Evolutionary conservation across 2,113 vertebrate genomes (phyloP).

Genomic region (Motacilla tschutschensis): DNA sequence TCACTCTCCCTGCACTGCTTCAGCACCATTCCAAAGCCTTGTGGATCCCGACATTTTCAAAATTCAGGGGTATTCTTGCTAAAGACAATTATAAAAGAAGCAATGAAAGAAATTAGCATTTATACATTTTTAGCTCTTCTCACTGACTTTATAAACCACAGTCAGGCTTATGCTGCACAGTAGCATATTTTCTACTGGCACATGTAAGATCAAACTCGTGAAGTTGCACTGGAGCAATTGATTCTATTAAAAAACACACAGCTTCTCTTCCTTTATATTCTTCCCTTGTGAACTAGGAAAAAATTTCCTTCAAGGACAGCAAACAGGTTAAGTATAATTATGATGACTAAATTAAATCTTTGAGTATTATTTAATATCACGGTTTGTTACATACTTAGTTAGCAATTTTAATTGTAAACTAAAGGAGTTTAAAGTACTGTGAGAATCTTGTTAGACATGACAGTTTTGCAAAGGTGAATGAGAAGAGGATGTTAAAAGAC

Average conservation of each 20-base stretch:
- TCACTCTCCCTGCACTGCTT: not conserved
- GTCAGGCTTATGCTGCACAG: not conserved
- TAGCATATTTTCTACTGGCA: slow-evolving; percentile 13
- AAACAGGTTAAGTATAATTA: slow-evolving; percentile 41
- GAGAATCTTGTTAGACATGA: slow-evolving; percentile 47
- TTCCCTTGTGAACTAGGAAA: not conserved
- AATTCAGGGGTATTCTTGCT: slow-evolving; percentile 13
- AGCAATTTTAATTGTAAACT: slow-evolving; percentile 43
- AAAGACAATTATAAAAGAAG: slow-evolving; percentile 45
- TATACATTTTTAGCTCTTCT: slow-evolving; percentile 50
- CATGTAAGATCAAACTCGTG: not conserved
- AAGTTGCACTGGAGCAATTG: slow-evolving; percentile 28
- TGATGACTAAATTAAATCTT: slow-evolving; percentile 24
- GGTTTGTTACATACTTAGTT: slow-evolving; percentile 29
- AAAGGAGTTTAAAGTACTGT: slow-evolving; percentile 4
- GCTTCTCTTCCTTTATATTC: not conserved
- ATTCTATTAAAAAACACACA: slow-evolving; percentile 12
- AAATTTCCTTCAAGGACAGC: slow-evolving; percentile 30
- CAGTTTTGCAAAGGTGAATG: slow-evolving; percentile 61
- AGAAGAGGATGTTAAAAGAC: slow-evolving; percentile 60
- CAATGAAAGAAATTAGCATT: slow-evolving; percentile 42
- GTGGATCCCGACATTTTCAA: not conserved
- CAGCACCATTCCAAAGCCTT: not conserved
- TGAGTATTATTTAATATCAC: slow-evolving; percentile 36
- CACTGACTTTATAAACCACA: slow-evolving; percentile 31